Evolutionary conservation across 92 coral and sea anemone genomes (phyloP), one percentile per base, ranked within the genome.

Genomic region (Micromussa lordhowensis): DNA sequence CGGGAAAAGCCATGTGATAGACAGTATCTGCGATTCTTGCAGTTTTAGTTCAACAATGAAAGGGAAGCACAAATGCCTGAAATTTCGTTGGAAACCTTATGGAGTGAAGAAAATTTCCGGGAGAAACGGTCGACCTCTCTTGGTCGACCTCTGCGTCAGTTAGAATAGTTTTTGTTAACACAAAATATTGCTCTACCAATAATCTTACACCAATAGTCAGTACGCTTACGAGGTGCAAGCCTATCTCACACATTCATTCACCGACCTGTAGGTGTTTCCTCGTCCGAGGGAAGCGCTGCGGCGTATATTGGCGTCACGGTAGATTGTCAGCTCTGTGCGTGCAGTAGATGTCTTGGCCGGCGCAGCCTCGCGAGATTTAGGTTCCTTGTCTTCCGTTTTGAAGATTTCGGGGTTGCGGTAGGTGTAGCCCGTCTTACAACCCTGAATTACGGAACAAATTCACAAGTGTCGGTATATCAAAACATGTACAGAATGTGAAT

Each of bases 351-450:
- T 88, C 89, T 94, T 95, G 64, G 95, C 81, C 15, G 91, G 91
- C 13, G 90, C 66, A 1, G 88, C 70, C 30, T 91, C 94, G 4
- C 75, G 89, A 22, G 93, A 77, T 83, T 81, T 90, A 4, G 94
- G 68, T 66, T 91, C 92, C 80, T 82, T 87, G 70, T 32, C 85
- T 69, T 84, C 83, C 32, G 79, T 38, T 83, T 95, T 95, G 55
- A 88, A 95, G 74, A 93, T 82, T 29, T 86, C 94, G 53, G 91
- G 75, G 71, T 87, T 82, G 12, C 73, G 80, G 82, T 92, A 95
- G 55, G 83, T 90, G 89, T 95, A 95, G 19, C 96, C 98, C 8
- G 98, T 95, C 86, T 92, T 93, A 90, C 92, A 93, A 14, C 98
- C 98, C 96, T 95, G 78, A 28, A 28, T 6, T 10, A 16, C 68